phyloP scores from a whole-genome alignment of 2,888 invertebrate species.

The Minunthozetes semirufus region DNA sequence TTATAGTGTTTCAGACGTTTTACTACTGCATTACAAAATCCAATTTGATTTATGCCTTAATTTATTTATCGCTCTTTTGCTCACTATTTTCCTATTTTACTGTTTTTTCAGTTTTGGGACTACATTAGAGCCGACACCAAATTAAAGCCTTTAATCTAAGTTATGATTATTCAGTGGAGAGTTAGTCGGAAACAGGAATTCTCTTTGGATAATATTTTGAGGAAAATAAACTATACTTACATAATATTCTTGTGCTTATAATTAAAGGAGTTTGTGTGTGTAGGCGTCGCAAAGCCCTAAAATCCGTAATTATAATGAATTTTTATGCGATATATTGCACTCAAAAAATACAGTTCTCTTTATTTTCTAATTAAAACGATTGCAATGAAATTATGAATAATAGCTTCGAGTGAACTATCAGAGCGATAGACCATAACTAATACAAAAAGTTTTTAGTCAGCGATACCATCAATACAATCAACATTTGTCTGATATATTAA shows the following conservation, averaged over 20 bases:
- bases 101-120: not conserved
- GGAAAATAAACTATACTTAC: not conserved
- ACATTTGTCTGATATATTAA: not conserved
- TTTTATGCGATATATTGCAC: not conserved
- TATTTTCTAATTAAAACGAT: not conserved
- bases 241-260: not conserved
- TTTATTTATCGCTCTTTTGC: conserved; percentile 15
- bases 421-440: not conserved
- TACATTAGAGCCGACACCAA: not conserved
- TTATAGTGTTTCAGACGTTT: not conserved
- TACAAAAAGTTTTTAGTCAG: not conserved
- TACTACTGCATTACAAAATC: not conserved
- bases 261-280: not conserved
- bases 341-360: not conserved
- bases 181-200: conserved; percentile 1
- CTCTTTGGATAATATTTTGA: not conserved
- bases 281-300: conserved; percentile 11
- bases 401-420: not conserved
- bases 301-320: conserved; percentile 9
- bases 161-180: not conserved
- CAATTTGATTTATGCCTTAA: conserved; percentile 20
- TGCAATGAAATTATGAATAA: not conserved
- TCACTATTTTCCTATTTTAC: conserved; percentile 5
- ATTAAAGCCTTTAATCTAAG: not conserved
- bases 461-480: conserved; percentile 15